Evolutionary conservation across 2,113 vertebrate species (phyloP).

Genomic region (Grallaria varia): DNA sequence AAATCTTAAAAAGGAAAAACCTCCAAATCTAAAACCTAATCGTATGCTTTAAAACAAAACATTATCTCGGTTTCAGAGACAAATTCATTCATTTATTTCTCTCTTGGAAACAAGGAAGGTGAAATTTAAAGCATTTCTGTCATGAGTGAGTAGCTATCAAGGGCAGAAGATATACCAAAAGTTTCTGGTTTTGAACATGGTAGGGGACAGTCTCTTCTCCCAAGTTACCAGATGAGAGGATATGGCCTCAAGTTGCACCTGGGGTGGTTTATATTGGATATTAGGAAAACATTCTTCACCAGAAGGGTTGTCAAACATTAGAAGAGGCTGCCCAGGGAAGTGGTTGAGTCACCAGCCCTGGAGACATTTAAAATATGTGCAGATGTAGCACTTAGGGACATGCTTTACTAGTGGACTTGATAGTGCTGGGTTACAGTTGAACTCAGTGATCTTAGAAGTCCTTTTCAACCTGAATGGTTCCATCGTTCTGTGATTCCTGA

Average conservation of each 20-base stretch:
- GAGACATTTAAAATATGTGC: not conserved
- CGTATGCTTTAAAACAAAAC: not conserved
- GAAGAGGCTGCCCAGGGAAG: no score
- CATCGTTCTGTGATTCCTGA: not conserved
- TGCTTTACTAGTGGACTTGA: not conserved
- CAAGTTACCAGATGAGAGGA: not conserved
- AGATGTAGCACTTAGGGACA: not conserved
- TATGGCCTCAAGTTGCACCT: not conserved
- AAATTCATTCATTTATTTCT: not conserved
- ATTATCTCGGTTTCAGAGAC: not conserved
- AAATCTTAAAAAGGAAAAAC: not conserved
- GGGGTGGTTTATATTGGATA: not conserved
- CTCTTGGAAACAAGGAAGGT: not conserved
- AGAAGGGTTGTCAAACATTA: no score
- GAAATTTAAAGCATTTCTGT: not conserved
- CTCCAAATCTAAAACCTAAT: not conserved
- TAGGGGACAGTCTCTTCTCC: not conserved
- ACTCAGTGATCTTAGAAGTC: not conserved
- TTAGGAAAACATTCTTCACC: not conserved
- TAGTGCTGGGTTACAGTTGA: fast-evolving
- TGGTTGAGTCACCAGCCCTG: not conserved
- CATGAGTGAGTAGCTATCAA: not conserved
- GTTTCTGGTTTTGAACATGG: not conserved
- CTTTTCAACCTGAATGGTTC: not conserved
- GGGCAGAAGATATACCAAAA: not conserved